phyloP scores from a whole-genome alignment of 2,797 vertebrate species.

The Lagocephalus sceleratus region DNA sequence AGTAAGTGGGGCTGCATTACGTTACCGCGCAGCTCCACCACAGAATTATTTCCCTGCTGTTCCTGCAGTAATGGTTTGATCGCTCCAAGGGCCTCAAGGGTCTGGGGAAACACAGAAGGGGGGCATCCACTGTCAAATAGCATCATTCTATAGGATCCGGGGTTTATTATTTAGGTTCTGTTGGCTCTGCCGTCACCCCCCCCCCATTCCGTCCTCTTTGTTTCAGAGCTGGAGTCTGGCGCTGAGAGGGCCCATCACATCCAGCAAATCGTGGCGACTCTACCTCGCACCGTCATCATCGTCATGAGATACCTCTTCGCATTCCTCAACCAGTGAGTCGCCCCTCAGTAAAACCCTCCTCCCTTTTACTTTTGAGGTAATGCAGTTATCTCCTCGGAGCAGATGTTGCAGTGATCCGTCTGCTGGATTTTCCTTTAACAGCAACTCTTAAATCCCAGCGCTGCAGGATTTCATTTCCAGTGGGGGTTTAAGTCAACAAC shows the following conservation, averaged over 20 bases:
- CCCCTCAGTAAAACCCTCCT: not conserved
- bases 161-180: conserved; percentile 7
- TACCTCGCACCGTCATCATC: conserved; percentile 89
- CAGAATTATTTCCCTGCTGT: conserved; percentile 31
- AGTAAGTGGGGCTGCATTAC: conserved; percentile 37
- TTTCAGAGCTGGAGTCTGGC: conserved; percentile 89
- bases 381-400: not conserved
- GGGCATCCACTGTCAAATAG: conserved; percentile 31
- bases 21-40: conserved; percentile 29
- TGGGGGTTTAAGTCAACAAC: conserved; percentile 38
- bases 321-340: conserved; percentile 97
- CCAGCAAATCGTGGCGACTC: conserved; percentile 90
- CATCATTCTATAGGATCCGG: conserved; percentile 9
- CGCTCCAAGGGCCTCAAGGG: conserved; percentile 14
- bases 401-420: conserved; percentile 9
- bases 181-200: not conserved
- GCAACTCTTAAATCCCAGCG: conserved; percentile 21
- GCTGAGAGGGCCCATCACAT: conserved; percentile 91
- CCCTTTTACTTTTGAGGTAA: not conserved
- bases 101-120: conserved; percentile 22
- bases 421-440: conserved; percentile 31
- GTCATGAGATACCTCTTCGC: conserved; percentile 99
- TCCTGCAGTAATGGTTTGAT: conserved; percentile 43
- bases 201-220: conserved; percentile 12
- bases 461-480: conserved; percentile 28